Conservation (phyloP, 2,113 vertebrate genomes). For the Pelobates fuscus region DNA sequence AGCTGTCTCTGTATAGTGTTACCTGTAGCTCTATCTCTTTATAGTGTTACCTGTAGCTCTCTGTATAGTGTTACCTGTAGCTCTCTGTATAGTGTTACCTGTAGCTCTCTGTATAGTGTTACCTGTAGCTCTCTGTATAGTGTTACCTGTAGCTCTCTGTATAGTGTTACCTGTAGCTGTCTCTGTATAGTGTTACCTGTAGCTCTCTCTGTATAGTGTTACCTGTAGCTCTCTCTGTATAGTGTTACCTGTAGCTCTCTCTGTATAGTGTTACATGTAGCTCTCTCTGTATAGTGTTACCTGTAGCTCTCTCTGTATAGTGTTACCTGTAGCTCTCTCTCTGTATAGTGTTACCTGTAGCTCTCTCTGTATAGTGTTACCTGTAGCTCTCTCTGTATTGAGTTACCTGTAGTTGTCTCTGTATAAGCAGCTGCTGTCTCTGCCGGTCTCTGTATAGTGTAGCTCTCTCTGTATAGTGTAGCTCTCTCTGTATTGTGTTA, state of each 20-base stretch:
- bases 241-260: background rate
- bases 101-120: background rate
- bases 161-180: too few relatives aligned
- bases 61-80: background rate
- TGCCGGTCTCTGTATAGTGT: background rate
- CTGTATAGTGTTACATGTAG: background rate
- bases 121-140: background rate
- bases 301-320: background rate
- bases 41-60: background rate
- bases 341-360: background rate
- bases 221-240: background rate
- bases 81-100: too few relatives aligned
- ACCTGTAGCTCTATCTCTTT: background rate
- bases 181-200: too few relatives aligned
- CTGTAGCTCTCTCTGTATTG: background rate
- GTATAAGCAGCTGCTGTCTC: background rate
- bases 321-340: background rate
- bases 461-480: background rate
- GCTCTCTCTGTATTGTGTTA: background rate
- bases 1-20: background rate
- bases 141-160: background rate
- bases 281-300: background rate
- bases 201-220: background rate
- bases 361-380: background rate
- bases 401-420: background rate